Conservation (phyloP, 2,888 invertebrate genomes). For the Dryococelus australis region DNA sequence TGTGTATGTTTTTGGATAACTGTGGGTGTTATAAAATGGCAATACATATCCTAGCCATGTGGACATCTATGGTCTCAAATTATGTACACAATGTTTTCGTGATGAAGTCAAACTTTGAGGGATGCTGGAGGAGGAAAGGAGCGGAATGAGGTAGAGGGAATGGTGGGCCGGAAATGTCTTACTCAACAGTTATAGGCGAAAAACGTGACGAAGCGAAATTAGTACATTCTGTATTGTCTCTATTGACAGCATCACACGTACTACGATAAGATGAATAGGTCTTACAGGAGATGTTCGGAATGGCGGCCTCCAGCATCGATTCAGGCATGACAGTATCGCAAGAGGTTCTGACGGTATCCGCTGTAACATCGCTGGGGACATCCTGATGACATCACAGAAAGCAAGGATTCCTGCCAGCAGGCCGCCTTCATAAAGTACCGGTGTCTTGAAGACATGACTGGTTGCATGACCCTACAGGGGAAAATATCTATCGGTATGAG, state of each 20-base stretch:
- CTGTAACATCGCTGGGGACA: background rate
- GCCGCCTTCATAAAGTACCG: background rate
- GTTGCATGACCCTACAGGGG: background rate
- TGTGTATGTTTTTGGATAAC: no score
- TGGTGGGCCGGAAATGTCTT: background rate
- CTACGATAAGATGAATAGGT: background rate
- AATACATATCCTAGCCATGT: no score
- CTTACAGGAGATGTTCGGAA: background rate
- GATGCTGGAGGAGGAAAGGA: background rate
- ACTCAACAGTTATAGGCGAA: background rate
- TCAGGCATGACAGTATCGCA: background rate
- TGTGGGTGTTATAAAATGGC: no score
- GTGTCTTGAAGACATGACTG: background rate
- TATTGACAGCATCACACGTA: background rate
- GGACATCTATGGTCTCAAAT: no score
- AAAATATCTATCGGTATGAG: background rate
- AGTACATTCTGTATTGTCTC: background rate
- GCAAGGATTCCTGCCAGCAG: background rate
- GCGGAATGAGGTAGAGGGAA: constrained; percentile 16
- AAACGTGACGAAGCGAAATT: background rate
- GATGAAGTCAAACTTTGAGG: background rate
- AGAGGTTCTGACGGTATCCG: background rate
- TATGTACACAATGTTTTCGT: no score
- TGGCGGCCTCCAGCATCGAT: background rate
- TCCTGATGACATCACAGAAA: background rate